phyloP scores from a whole-genome alignment of 1,140 invertebrate genomes.

The Xylocopa sonorina region DNA sequence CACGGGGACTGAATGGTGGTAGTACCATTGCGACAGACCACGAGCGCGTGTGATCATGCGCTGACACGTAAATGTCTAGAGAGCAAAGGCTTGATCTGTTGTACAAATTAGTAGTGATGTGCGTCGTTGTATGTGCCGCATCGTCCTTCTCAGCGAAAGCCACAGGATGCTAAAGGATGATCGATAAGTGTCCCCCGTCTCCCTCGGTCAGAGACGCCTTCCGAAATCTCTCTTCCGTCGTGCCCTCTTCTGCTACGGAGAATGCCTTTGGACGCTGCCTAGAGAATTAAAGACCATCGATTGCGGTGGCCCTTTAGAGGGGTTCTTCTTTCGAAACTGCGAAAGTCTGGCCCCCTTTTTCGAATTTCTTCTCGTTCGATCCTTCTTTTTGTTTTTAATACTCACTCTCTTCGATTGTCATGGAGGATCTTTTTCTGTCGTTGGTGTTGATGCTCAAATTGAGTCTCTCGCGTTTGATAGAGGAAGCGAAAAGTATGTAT shows the following conservation, averaged over 20 bases:
- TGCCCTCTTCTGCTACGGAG: not conserved
- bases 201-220: not conserved
- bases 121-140: slow-evolving; percentile 69
- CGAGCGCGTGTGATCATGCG: slow-evolving; percentile 60
- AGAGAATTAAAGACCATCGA: not conserved
- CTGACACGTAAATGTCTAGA: slow-evolving; percentile 69
- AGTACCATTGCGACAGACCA: slow-evolving; percentile 55
- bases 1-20: no score
- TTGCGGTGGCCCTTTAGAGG: not conserved
- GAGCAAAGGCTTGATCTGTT: slow-evolving; percentile 72
- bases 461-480: no score
- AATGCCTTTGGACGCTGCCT: slow-evolving; percentile 2
- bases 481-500: no score
- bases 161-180: slow-evolving; percentile 46
- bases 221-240: slow-evolving; percentile 11
- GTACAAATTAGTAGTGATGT: slow-evolving; percentile 71
- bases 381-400: not conserved
- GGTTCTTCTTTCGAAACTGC: not conserved
- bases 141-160: slow-evolving; percentile 55
- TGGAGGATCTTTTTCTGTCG: not conserved
- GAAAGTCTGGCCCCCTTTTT: not conserved
- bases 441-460: slow-evolving; percentile 3
- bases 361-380: no score
- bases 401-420: not conserved
- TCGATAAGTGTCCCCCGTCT: slow-evolving; percentile 27